These are phyloP conservation scores for Heliocidaris erythrogramma DNA, from an alignment of 35 echinoderm and acorn worm species.

Conservation along the genomic window DNA sequence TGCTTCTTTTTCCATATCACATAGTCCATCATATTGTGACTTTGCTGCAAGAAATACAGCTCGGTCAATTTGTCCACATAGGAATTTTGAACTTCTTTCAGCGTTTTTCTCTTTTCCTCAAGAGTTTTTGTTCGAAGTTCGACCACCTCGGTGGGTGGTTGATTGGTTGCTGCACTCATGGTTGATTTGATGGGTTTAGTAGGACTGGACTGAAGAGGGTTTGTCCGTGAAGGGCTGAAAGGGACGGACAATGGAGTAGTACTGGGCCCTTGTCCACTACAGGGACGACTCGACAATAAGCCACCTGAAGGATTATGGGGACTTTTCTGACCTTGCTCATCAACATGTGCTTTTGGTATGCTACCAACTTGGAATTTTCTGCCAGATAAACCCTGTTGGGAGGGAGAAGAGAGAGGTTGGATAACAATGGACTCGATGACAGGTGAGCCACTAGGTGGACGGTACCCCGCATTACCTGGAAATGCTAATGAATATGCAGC, in stretches of 20 bases:
- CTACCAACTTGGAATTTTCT: slow-evolving; percentile 45
- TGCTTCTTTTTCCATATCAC: slow-evolving; percentile 82
- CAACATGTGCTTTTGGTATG: background rate
- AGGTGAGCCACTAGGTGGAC: slow-evolving; percentile 34
- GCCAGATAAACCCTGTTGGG: slow-evolving; percentile 58
- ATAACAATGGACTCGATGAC: slow-evolving; percentile 37
- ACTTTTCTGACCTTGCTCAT: background rate
- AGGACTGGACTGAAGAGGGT: slow-evolving; percentile 92
- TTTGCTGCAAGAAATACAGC: slow-evolving; percentile 90
- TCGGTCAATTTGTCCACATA: slow-evolving; percentile 94
- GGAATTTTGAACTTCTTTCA: slow-evolving; percentile 79
- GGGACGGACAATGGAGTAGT: slow-evolving; percentile 32
- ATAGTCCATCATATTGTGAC: slow-evolving; percentile 98
- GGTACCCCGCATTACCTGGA: slow-evolving; percentile 26
- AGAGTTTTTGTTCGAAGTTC: slow-evolving; percentile 82
- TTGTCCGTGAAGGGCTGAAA: slow-evolving; percentile 86
- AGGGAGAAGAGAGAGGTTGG: slow-evolving; percentile 57
- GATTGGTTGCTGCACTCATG: slow-evolving; percentile 49
- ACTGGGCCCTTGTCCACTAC: slow-evolving; percentile 46
- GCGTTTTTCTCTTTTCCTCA: slow-evolving; percentile 66
- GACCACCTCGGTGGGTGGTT: slow-evolving; percentile 59
- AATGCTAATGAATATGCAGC: slow-evolving; percentile 61
- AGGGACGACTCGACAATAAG: slow-evolving; percentile 51
- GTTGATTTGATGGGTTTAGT: slow-evolving; percentile 63
- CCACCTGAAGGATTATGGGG: slow-evolving; percentile 56